These are phyloP conservation scores for Andricus grossulariae DNA, from an alignment of 1,140 invertebrate species.

Conservation along the genomic window DNA sequence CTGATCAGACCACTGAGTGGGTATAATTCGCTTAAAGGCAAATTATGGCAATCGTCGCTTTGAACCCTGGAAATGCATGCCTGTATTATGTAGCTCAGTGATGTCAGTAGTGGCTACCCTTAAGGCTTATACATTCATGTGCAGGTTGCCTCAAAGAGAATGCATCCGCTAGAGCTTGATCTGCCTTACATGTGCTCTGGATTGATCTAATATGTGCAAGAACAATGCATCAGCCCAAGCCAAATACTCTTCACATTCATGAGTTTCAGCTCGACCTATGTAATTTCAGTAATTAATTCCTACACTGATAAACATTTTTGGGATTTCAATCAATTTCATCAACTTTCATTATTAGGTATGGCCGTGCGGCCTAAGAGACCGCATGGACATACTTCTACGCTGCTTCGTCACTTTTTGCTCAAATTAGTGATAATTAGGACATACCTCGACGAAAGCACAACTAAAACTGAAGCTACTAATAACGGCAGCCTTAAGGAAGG, in stretches of 20 bases:
- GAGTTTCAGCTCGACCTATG: not conserved
- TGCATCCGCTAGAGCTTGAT: conserved; percentile 7
- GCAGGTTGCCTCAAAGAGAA: conserved; percentile 11
- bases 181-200: not conserved
- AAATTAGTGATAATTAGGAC: no score
- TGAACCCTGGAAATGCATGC: not conserved
- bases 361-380: no score
- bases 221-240: not conserved
- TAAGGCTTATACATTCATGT: conserved; percentile 5
- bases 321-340: no score
- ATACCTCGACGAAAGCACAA: no score
- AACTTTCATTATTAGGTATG: no score
- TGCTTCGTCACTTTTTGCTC: no score
- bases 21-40: conserved; percentile 2
- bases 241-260: not conserved
- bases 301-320: no score
- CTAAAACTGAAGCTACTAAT: no score
- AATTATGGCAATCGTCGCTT: conserved; percentile 24
- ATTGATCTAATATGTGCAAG: conserved; percentile 11
- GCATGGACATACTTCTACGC: no score
- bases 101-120: not conserved
- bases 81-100: no score
- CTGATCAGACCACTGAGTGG: conserved; percentile 7
- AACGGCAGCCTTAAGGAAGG: no score
- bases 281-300: not conserved